Conservation (phyloP, 2,888 invertebrate species). For the Drosophila austrosaltans region DNA sequence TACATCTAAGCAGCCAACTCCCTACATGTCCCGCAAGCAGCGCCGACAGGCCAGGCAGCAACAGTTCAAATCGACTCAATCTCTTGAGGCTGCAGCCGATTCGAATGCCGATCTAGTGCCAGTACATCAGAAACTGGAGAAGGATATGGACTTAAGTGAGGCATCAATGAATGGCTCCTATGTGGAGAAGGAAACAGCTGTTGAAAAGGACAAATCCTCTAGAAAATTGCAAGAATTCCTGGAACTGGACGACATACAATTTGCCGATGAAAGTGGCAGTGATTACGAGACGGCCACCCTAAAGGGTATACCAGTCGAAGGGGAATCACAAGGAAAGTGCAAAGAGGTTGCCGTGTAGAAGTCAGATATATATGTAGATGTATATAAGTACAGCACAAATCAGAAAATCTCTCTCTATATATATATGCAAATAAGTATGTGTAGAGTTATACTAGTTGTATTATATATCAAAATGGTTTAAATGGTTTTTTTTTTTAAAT, state of each 20-base stretch:
- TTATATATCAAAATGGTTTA: conserved; percentile 44
- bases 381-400: conserved; percentile 40
- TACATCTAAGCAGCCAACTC: conserved; percentile 62
- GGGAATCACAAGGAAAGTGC: conserved; percentile 28
- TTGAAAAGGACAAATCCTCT: conserved; percentile 88
- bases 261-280: conserved; percentile 86
- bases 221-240: conserved; percentile 85
- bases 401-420: conserved; percentile 1
- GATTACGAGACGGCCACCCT: conserved; percentile 67
- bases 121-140: conserved; percentile 52
- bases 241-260: conserved; percentile 87
- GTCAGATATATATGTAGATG: conserved; percentile 28
- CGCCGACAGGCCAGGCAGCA: conserved; percentile 72
- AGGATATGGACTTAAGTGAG: conserved; percentile 51
- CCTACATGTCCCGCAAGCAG: conserved; percentile 72
- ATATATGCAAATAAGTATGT: conserved; percentile 1
- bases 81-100: conserved; percentile 33
- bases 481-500: conserved; percentile 20
- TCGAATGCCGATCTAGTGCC: conserved; percentile 56
- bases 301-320: conserved; percentile 40
- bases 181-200: conserved; percentile 87
- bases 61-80: conserved; percentile 62
- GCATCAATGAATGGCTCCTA: conserved; percentile 78
- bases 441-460: conserved; percentile 11
- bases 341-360: conserved; percentile 62